Evolutionary conservation across 2,797 vertebrate species (phyloP).

Genomic region (Acanthiza pusilla): DNA sequence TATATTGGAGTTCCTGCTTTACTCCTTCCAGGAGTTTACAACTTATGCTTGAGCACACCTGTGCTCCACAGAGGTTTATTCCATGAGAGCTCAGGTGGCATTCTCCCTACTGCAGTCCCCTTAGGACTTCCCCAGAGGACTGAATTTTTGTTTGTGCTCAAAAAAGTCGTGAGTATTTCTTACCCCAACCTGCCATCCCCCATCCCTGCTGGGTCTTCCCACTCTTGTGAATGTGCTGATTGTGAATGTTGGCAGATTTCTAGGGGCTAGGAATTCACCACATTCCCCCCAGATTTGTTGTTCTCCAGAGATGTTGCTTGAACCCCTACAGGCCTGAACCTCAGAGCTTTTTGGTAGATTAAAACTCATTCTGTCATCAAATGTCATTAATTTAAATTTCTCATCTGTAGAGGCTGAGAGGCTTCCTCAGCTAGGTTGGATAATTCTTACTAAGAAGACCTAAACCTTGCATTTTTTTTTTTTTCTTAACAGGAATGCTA

Average conservation of each 20-base stretch:
- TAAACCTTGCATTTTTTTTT: neutral
- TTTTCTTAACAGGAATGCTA: neutral
- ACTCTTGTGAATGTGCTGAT: neutral
- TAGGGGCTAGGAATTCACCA: fast-evolving
- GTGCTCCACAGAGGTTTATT: neutral
- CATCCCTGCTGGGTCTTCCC: neutral
- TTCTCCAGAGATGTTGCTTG: neutral
- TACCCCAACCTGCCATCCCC: neutral
- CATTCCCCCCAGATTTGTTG: no score
- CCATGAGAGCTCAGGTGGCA: neutral
- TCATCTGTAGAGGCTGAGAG: neutral
- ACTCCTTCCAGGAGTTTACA: neutral
- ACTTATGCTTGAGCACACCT: neutral
- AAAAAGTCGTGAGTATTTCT: neutral
- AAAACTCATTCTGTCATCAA: neutral
- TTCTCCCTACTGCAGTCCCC: neutral
- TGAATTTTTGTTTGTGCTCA: neutral
- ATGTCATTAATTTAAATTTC: neutral
- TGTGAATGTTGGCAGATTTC: neutral
- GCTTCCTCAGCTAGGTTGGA: neutral
- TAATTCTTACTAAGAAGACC: neutral
- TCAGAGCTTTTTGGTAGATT: neutral
- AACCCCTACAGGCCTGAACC: neutral
- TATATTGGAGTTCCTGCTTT: neutral
- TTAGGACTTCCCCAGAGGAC: neutral